Conservation (phyloP, 2,113 vertebrate genomes). For the Ptilonorhynchus violaceus region DNA sequence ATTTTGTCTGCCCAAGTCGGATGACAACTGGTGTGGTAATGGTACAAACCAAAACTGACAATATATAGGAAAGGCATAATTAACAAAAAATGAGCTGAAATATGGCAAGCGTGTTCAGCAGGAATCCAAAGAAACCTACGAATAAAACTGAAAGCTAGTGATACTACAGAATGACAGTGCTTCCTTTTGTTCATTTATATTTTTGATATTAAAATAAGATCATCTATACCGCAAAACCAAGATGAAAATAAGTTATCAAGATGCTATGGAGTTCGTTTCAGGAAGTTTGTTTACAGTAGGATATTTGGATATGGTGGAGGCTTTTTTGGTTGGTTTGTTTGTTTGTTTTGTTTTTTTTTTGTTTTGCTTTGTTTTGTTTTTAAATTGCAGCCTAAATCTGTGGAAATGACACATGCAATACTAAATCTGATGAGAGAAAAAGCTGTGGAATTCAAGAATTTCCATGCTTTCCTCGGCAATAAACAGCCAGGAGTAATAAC, state of each 20-base stretch:
- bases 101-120: neutral
- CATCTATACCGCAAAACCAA: neutral
- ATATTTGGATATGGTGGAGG: neutral
- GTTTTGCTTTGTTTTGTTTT: too few species aligned
- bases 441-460: neutral
- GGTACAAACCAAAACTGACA: neutral
- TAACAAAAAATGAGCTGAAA: neutral
- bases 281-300: neutral
- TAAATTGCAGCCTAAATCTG: neutral
- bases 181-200: neutral
- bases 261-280: neutral
- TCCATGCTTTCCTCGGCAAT: neutral
- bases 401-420: neutral
- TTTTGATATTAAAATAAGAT: neutral
- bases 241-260: neutral
- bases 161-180: neutral
- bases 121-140: neutral
- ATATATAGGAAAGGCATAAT: neutral
- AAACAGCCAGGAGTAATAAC: neutral
- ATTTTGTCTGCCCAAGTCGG: neutral
- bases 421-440: neutral
- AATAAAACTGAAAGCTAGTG: neutral
- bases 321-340: too few species aligned
- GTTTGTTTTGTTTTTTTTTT: neutral
- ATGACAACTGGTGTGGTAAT: neutral